Evolutionary conservation across 2,113 vertebrate species (phyloP).

Genomic region (Physeter macrocephalus): DNA sequence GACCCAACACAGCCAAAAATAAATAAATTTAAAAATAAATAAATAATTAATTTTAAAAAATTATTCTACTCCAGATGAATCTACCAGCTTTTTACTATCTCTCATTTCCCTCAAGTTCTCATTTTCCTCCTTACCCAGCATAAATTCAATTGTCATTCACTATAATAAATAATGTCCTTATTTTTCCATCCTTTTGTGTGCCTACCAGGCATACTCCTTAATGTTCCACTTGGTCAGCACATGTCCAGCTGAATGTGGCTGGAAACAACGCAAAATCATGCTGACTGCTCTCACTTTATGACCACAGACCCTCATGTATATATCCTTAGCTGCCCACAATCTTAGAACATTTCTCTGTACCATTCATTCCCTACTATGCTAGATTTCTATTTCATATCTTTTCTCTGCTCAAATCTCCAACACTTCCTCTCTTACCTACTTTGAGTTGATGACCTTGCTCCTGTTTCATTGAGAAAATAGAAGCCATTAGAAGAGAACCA

Average conservation of each 20-base stretch:
- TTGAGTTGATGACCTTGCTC: background rate
- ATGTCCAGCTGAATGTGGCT: background rate
- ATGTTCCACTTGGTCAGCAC: background rate
- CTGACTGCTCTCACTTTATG: background rate
- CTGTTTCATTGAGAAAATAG: background rate
- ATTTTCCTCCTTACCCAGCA: background rate
- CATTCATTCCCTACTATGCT: background rate
- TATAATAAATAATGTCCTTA: background rate
- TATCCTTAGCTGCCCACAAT: background rate
- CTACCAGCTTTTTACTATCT: background rate
- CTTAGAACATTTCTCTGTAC: background rate
- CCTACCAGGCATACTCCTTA: background rate
- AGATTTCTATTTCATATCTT: background rate
- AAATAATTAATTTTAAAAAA: too few relatives aligned
- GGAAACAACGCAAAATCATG: background rate
- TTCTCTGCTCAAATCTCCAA: background rate
- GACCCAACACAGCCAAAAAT: too few relatives aligned
- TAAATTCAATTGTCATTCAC: background rate
- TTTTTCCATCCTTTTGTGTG: background rate
- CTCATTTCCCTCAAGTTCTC: background rate
- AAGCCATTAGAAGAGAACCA: background rate
- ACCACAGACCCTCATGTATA: background rate
- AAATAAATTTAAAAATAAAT: too few relatives aligned
- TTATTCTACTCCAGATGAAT: background rate
- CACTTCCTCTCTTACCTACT: background rate